Conservation (phyloP, 2,888 invertebrate genomes). For the Scaptomyza polygonia region DNA sequence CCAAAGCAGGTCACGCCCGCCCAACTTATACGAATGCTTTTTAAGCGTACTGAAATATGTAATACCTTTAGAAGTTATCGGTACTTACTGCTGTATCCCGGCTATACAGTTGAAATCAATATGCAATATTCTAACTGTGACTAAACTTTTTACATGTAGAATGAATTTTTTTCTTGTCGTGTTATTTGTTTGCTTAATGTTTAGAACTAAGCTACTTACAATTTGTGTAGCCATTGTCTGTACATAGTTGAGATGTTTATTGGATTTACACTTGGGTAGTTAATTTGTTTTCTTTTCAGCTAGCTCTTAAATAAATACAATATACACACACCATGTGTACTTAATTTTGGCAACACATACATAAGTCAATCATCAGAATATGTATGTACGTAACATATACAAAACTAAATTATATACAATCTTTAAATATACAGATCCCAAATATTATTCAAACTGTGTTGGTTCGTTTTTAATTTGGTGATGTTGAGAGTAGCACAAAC, state of each 20-base stretch:
- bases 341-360: constrained; percentile 36
- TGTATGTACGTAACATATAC: constrained; percentile 56
- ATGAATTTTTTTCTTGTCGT: constrained; percentile 52
- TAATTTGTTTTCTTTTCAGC: constrained; percentile 23
- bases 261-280: constrained; percentile 44
- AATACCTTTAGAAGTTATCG: constrained; percentile 8
- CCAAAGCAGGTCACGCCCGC: constrained; percentile 18
- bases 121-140: constrained; percentile 75
- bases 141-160: constrained; percentile 45
- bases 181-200: constrained; percentile 68
- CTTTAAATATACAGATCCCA: constrained; percentile 57
- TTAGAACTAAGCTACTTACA: constrained; percentile 54
- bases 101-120: constrained; percentile 32
- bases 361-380: constrained; percentile 28
- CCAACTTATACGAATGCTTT: constrained; percentile 10
- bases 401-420: constrained; percentile 44
- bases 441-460: constrained; percentile 13
- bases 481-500: constrained; percentile 90
- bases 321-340: constrained; percentile 41
- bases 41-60: constrained; percentile 24
- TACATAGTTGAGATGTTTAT: constrained; percentile 72
- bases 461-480: constrained; percentile 68
- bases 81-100: constrained; percentile 18
- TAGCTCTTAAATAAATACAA: constrained; percentile 12
- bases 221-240: constrained; percentile 43